These are phyloP conservation scores for Thereva unica DNA, from an alignment of 2,888 invertebrate species.

Conservation along the genomic window DNA sequence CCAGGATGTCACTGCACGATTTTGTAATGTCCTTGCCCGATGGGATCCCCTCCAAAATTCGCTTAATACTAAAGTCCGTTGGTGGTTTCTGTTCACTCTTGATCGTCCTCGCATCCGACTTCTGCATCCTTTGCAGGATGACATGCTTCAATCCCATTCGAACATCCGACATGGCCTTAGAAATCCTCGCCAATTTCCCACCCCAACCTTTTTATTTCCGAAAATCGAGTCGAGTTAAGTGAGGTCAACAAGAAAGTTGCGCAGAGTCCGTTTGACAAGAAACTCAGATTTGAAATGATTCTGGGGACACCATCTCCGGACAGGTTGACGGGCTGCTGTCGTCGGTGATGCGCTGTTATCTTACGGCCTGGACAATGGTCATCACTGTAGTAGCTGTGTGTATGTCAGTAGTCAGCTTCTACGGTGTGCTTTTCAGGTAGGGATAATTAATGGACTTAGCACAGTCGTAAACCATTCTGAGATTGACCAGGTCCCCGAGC, in stretches of 20 bases:
- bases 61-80: conserved; percentile 57
- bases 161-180: conserved; percentile 49
- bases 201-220: not conserved
- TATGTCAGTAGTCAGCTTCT: conserved; percentile 11
- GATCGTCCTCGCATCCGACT: not conserved
- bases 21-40: conserved; percentile 18
- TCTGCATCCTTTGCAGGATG: conserved; percentile 52
- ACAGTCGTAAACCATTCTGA: conserved; percentile 23
- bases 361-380: conserved; percentile 27
- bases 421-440: conserved; percentile 21
- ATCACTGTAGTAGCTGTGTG: not conserved
- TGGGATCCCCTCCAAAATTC: conserved; percentile 46
- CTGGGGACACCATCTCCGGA: conserved; percentile 20
- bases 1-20: conserved; percentile 48
- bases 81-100: conserved; percentile 44
- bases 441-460: conserved; percentile 39
- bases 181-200: not conserved
- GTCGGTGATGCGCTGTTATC: conserved; percentile 25
- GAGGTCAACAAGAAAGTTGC: not conserved
- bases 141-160: conserved; percentile 56
- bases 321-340: conserved; percentile 13
- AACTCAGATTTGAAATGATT: conserved; percentile 21
- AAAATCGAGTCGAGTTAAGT: conserved; percentile 21
- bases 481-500: conserved; percentile 40
- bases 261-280: conserved; percentile 22